Percentiles rank a stretch among this genome's conserved stretches.
phyloP scores from a whole-genome alignment of 37 sponge, comb jelly and placozoan genomes.

The Chondrilla cf. caribensis region DNA sequence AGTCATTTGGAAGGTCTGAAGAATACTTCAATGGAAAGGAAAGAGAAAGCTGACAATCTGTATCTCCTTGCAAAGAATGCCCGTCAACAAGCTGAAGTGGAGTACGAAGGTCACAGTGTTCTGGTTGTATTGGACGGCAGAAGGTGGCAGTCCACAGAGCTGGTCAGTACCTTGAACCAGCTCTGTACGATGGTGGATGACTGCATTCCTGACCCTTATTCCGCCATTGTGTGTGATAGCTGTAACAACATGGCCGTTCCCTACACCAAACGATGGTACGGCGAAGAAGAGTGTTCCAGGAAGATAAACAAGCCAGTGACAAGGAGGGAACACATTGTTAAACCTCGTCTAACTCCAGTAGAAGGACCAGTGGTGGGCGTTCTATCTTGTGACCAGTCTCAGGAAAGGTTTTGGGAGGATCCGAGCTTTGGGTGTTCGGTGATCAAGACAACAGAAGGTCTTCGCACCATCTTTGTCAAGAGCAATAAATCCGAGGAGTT shows the following conservation, averaged over 20 bases:
- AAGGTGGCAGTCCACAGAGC: neutral
- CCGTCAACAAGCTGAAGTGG: neutral
- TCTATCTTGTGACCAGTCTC: neutral
- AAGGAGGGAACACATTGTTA: neutral
- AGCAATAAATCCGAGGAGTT: too few species aligned
- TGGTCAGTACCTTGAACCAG: neutral
- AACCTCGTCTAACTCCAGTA: neutral
- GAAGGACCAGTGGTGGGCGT: neutral
- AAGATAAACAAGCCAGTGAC: neutral
- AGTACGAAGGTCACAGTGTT: conserved; percentile 6
- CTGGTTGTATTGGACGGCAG: neutral
- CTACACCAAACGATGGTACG: neutral
- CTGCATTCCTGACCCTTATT: neutral
- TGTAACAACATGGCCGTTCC: neutral
- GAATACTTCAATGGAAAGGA: neutral
- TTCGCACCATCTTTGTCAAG: neutral
- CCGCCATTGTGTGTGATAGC: neutral
- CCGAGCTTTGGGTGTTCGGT: neutral
- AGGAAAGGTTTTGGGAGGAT: neutral
- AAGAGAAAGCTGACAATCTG: neutral
- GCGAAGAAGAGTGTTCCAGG: neutral
- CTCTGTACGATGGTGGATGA: neutral
- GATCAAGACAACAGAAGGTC: neutral
- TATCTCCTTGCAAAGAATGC: neutral
- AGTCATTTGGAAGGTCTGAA: neutral